These are phyloP conservation scores for Gymnopithys bicolor DNA, from an alignment of 2,797 vertebrate species.

Conservation along the genomic window DNA sequence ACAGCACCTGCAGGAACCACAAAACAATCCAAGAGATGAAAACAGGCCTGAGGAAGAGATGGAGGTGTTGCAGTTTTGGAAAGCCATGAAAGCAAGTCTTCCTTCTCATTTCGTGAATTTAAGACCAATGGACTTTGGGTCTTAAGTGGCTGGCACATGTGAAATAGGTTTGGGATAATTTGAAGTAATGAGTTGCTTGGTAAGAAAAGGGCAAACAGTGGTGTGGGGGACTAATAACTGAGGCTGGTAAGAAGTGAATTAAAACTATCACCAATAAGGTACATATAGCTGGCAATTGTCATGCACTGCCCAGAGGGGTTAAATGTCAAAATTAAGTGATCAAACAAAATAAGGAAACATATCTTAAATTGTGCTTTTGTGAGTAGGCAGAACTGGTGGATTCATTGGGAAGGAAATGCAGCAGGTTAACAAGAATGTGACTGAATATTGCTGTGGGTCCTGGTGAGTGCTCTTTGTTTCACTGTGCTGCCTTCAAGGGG, in stretches of 20 bases:
- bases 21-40: background rate
- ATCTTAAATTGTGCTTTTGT: background rate
- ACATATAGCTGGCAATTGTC: fast-evolving
- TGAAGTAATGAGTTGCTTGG: background rate
- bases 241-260: background rate
- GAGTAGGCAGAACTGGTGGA: background rate
- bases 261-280: background rate
- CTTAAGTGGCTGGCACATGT: background rate
- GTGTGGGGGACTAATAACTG: background rate
- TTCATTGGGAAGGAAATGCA: background rate
- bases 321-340: background rate
- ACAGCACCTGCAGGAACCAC: background rate
- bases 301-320: background rate
- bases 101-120: background rate
- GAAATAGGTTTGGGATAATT: background rate
- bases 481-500: background rate
- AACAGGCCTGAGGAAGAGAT: background rate
- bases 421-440: background rate
- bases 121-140: background rate
- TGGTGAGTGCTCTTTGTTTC: background rate
- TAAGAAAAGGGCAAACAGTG: background rate
- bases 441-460: background rate
- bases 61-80: background rate
- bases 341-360: background rate
- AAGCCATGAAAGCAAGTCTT: background rate